These are phyloP conservation scores for Cassiopea andromeda DNA, from an alignment of 30 jellyfish, hydroid and myxozoan genomes.

Conservation along the genomic window DNA sequence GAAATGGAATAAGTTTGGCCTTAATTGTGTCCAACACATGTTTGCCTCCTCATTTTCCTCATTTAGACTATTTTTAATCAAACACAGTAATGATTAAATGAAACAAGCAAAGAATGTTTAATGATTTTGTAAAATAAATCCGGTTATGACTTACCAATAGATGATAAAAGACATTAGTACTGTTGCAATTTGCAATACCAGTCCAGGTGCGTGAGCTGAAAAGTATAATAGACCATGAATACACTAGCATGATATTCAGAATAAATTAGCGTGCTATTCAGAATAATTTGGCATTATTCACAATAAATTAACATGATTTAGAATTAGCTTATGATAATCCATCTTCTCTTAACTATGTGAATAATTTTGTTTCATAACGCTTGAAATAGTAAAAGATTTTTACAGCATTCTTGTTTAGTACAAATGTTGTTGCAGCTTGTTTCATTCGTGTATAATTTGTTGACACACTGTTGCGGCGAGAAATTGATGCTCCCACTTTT, in stretches of 20 bases:
- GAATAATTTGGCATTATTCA: background rate
- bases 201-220: conserved; percentile 5
- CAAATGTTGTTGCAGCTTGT: background rate
- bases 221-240: background rate
- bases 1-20: too few relatives aligned
- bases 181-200: background rate
- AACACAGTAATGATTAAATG: background rate
- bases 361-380: background rate
- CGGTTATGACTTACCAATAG: background rate
- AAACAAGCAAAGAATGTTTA: background rate
- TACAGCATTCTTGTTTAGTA: background rate
- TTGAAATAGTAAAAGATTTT: too few relatives aligned
- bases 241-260: background rate
- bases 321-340: background rate
- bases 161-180: background rate
- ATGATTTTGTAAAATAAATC: too few relatives aligned
- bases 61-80: background rate
- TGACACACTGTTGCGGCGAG: background rate
- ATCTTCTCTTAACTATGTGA: background rate
- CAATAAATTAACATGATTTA: background rate
- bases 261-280: background rate
- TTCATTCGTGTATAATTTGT: background rate
- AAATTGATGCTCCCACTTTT: background rate
- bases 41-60: too few relatives aligned
- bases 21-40: too few relatives aligned